Percentiles rank a stretch among this genome's conserved stretches.
phyloP scores from a whole-genome alignment of 2,888 invertebrate species.

The Leptinotarsa rubiginosa region DNA sequence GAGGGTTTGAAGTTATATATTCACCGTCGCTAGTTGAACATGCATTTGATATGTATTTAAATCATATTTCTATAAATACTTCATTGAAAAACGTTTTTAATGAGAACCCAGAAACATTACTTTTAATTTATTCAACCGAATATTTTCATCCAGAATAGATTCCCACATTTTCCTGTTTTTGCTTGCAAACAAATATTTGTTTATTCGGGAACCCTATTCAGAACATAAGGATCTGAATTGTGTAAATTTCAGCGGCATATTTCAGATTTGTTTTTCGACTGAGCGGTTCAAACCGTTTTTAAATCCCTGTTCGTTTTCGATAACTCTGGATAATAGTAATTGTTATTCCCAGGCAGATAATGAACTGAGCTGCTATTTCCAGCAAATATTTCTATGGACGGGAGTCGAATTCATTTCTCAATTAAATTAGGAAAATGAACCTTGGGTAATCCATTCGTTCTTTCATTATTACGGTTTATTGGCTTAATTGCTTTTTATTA shows the following conservation, averaged over 20 bases:
- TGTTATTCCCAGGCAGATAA: neutral
- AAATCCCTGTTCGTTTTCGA: slow-evolving; percentile 7
- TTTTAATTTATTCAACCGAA: too few relatives aligned
- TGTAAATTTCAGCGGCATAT: neutral
- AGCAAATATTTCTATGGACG: slow-evolving; percentile 11
- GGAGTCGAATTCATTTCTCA: slow-evolving; percentile 16
- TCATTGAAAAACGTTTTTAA: too few relatives aligned
- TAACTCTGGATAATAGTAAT: slow-evolving; percentile 18
- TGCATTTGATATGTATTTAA: too few relatives aligned
- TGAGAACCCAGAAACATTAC: too few relatives aligned
- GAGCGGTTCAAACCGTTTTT: neutral
- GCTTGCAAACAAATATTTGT: neutral
- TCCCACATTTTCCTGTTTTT: neutral
- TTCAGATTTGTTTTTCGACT: neutral
- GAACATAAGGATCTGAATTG: neutral
- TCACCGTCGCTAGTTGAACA: too few relatives aligned
- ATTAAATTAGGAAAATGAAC: slow-evolving; percentile 34
- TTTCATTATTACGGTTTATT: slow-evolving; percentile 40
- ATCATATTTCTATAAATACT: too few relatives aligned
- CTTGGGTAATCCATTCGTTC: slow-evolving; percentile 31
- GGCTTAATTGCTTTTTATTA: slow-evolving; percentile 41
- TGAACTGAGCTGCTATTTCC: slow-evolving; percentile 13
- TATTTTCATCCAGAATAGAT: too few relatives aligned
- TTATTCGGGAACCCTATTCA: neutral
- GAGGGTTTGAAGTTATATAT: too few relatives aligned